Conservation (phyloP, 2,888 invertebrate species). For the Phalangium opilio region DNA sequence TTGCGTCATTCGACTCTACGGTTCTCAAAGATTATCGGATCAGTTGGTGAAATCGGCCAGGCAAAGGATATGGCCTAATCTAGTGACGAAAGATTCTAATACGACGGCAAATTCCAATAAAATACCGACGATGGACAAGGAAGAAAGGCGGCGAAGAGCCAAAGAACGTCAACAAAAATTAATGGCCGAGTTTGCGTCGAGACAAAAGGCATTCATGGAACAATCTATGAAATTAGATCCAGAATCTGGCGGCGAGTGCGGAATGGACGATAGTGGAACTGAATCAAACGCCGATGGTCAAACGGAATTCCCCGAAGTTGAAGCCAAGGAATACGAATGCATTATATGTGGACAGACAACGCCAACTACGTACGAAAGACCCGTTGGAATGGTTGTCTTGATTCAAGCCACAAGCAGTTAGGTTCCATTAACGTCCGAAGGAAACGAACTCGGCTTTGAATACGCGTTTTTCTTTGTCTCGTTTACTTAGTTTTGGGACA, state of each 20-base stretch:
- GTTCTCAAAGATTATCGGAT: conserved; percentile 4
- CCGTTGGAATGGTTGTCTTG: conserved; percentile 75
- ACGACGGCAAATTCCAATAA: too few relatives aligned
- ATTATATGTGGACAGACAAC: conserved; percentile 87
- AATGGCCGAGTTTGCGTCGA: conserved; percentile 81
- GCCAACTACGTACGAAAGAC: conserved; percentile 62
- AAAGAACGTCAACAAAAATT: conserved; percentile 78
- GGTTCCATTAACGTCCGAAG: too few relatives aligned
- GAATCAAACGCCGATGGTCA: not conserved
- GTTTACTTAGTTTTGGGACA: conserved; percentile 53
- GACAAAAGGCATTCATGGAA: conserved; percentile 82
- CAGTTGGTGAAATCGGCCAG: conserved; percentile 49
- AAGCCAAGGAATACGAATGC: conserved; percentile 65
- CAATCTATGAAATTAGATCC: conserved; percentile 42
- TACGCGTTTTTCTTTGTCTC: too few relatives aligned
- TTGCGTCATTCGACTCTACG: conserved; percentile 29
- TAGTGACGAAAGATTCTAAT: too few relatives aligned
- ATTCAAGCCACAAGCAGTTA: conserved; percentile 62
- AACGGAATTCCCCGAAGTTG: not conserved
- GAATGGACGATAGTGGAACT: too few relatives aligned
- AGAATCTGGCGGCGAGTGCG: too few relatives aligned
- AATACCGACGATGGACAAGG: conserved; percentile 46
- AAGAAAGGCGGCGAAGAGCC: conserved; percentile 57
- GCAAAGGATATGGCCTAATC: conserved; percentile 53
- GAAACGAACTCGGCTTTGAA: too few relatives aligned